Evolutionary conservation across 2,797 vertebrate genomes (phyloP), one percentile per base, ranked within the genome.

Genomic region (Epinephelus coioides): DNA sequence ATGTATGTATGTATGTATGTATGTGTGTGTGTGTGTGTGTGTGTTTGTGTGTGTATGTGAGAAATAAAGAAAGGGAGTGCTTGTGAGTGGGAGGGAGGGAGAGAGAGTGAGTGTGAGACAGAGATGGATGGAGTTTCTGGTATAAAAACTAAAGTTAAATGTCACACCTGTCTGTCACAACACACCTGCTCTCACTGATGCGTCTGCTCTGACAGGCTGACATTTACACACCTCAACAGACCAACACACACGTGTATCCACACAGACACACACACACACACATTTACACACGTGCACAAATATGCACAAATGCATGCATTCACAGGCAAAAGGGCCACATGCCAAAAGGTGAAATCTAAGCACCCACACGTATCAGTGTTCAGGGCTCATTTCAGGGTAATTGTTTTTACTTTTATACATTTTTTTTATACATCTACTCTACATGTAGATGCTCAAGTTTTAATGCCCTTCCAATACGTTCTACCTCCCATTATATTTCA

Each of bases 111-210:
- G 60, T 30, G 78, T 11, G 56, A 85, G 92, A 94, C 90, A 92
- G 83, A 93, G 91, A 93, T 93, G 91, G 90, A 95, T 95, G 90
- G 81, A 89, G 86, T 87, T 91, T 87, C 75, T 84, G 85, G 82
- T 89, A 84, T 89, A 87, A 95, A 94, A 92, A 92, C 86, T 89
- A 87, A 93, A 94, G 88, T 92, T 94, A 96, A 95, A 95, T 96
- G 95, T 94, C 95, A 96, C 89, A 92, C 92, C 94, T 94, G 95
- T 93, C 95, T 77, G 83, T 95, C 94, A 94, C 79, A 76, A 90
- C 91, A 92, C 89, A 87, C 86, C 88, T 90, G 90, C 88, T 89
- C 86, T 88, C 87, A 79, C 75, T 86, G 90, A 93, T 76, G 90
- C 54, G 34, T 81, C 76, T 63, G 78, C 86, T 83, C 87, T 82